These are phyloP conservation scores for Maccullochella peelii DNA, from an alignment of 2,113 vertebrate species.

Conservation along the genomic window DNA sequence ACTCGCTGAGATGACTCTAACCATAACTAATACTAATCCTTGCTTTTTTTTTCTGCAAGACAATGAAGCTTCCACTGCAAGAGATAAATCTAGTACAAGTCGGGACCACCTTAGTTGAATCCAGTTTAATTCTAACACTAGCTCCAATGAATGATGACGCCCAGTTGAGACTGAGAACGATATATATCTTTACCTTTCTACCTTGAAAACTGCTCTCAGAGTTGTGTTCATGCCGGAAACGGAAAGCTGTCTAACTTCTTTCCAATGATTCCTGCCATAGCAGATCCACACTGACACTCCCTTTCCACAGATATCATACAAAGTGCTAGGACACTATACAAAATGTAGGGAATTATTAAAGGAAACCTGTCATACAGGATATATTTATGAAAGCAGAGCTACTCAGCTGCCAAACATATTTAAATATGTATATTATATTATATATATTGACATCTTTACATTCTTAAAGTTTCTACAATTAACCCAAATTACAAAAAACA, in stretches of 20 bases:
- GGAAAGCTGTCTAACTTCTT: background rate
- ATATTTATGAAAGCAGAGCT: too few relatives aligned
- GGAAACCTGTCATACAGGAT: too few relatives aligned
- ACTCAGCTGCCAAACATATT: too few relatives aligned
- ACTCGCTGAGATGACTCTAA: background rate
- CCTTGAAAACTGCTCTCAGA: background rate
- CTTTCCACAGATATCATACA: background rate
- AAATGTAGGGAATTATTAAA: too few relatives aligned
- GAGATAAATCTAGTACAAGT: background rate
- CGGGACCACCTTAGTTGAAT: background rate
- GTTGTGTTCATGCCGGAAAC: background rate
- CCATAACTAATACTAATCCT: background rate
- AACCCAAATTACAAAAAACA: too few relatives aligned
- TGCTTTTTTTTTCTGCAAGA: conserved; percentile 5
- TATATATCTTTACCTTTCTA: background rate
- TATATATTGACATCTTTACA: too few relatives aligned
- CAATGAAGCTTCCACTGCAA: background rate
- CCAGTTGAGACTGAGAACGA: background rate
- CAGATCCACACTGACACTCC: background rate
- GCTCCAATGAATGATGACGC: background rate
- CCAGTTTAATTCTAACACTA: background rate
- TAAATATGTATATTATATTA: too few relatives aligned
- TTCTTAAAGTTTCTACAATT: too few relatives aligned
- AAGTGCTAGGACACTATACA: too few relatives aligned
- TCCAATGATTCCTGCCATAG: background rate